A percentile compares a stretch with the other conserved stretches of the same genome.
Conservation (phyloP, 2,797 vertebrate genomes). For the Chiroxiphia lanceolata region DNA sequence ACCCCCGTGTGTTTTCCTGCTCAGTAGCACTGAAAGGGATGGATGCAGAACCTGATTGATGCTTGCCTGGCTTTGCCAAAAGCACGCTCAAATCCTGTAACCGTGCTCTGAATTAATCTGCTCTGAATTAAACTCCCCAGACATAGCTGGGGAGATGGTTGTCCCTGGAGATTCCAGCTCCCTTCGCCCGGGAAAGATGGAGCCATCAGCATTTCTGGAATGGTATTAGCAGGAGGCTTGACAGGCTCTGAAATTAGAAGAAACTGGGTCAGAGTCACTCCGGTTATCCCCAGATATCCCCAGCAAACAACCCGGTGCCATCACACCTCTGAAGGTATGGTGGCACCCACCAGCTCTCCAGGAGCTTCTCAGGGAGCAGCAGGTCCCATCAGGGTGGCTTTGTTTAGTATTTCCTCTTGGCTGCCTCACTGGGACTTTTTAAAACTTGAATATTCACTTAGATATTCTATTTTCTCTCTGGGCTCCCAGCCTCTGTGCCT, state of each 20-base stretch:
- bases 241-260: background rate
- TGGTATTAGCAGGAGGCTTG: background rate
- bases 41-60: slow-evolving; percentile 8
- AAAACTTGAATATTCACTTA: background rate
- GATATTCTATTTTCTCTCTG: background rate
- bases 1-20: background rate
- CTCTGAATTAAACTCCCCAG: too few relatives aligned
- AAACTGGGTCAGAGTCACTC: background rate
- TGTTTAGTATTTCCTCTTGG: background rate
- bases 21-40: background rate
- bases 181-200: background rate
- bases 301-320: background rate
- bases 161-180: background rate
- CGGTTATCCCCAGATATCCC: background rate
- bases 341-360: background rate
- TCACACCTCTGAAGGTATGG: background rate
- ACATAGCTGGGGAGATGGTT: background rate
- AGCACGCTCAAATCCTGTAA: background rate
- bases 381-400: background rate
- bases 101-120: background rate
- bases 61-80: background rate
- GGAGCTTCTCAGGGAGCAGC: background rate
- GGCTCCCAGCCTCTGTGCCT: background rate
- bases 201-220: background rate
- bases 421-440: background rate